Conservation (phyloP, 2,888 invertebrate genomes). For the Orthosia incerta region DNA sequence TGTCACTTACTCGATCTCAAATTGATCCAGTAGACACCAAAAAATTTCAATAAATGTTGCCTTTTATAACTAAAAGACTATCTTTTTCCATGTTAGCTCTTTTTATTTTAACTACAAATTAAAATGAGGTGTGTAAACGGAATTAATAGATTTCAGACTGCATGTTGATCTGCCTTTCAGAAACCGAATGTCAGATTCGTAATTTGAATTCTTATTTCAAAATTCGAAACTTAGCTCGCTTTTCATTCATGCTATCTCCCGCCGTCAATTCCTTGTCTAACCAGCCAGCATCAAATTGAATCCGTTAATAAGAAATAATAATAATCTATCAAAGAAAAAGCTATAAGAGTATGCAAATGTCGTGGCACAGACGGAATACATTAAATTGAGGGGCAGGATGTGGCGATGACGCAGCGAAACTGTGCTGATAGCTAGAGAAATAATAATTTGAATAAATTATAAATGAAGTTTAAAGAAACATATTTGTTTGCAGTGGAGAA, state of each 20-base stretch:
- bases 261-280: background rate
- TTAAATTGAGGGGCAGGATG: constrained; percentile 74
- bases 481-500: too few relatives aligned
- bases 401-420: constrained; percentile 73
- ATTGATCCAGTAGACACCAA: too few relatives aligned
- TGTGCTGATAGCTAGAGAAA: constrained; percentile 27
- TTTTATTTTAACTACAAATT: too few relatives aligned
- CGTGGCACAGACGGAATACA: constrained; percentile 59
- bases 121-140: too few relatives aligned
- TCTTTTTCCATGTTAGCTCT: too few relatives aligned
- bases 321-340: constrained; percentile 60
- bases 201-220: background rate
- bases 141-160: too few relatives aligned
- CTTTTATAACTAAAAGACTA: too few relatives aligned
- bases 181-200: background rate
- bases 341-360: constrained; percentile 74
- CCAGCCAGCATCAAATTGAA: constrained; percentile 29
- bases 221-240: too few relatives aligned
- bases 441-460: constrained; percentile 39
- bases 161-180: background rate
- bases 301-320: constrained; percentile 25
- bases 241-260: background rate
- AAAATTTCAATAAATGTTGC: too few relatives aligned
- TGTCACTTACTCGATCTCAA: too few relatives aligned
- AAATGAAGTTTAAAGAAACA: background rate